These are phyloP conservation scores for Amblyteles armatorius DNA, from an alignment of 2,888 invertebrate genomes.

Conservation along the genomic window DNA sequence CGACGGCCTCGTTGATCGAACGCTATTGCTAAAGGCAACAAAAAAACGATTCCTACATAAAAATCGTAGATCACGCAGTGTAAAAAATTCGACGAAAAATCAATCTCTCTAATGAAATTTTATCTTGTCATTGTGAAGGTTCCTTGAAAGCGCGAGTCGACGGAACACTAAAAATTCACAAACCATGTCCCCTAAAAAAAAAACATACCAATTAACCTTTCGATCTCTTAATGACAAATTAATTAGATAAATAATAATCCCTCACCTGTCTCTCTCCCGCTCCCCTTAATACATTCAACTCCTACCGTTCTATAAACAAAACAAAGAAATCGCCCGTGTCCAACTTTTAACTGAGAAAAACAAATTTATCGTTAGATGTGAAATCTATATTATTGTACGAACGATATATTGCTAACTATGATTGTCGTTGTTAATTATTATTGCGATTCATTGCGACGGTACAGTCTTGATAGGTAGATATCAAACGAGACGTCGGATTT, in stretches of 20 bases:
- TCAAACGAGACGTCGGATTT: conserved; percentile 68
- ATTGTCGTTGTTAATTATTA: conserved; percentile 82
- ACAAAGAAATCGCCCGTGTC: conserved; percentile 70
- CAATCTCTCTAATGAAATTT: conserved; percentile 36
- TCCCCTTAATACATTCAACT: conserved; percentile 47
- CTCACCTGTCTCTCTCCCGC: conserved; percentile 51
- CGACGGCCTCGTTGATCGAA: conserved; percentile 56
- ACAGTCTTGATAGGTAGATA: conserved; percentile 69
- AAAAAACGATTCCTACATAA: conserved; percentile 25
- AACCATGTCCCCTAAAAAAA: conserved; percentile 59
- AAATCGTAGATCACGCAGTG: conserved; percentile 26
- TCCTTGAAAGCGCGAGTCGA: conserved; percentile 74
- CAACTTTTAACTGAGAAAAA: conserved; percentile 66
- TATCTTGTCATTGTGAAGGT: conserved; percentile 78
- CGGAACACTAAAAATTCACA: conserved; percentile 70
- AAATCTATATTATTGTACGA: conserved; percentile 83
- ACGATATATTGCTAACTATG: conserved; percentile 81
- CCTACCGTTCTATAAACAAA: conserved; percentile 47
- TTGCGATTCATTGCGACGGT: conserved; percentile 80
- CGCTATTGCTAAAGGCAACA: conserved; percentile 43
- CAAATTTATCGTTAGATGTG: conserved; percentile 84
- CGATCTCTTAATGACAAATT: conserved; percentile 67
- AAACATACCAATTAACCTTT: conserved; percentile 71
- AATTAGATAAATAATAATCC: conserved; percentile 56
- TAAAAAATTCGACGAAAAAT: conserved; percentile 45